These are phyloP conservation scores for Gadopsis marmoratus DNA, from an alignment of 2,797 vertebrate species.

Conservation along the genomic window DNA sequence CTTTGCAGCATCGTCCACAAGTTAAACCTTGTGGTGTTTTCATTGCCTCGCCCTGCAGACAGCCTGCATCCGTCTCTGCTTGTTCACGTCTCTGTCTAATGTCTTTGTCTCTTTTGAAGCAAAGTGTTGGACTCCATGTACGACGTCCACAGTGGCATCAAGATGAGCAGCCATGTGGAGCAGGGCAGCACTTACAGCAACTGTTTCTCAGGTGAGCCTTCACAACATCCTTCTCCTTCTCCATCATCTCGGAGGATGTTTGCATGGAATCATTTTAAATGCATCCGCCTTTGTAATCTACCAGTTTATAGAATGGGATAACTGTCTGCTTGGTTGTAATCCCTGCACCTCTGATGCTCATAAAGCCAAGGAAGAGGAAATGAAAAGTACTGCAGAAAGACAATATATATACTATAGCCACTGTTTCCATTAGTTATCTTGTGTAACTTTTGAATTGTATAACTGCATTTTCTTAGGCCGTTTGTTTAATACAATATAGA, in stretches of 20 bases:
- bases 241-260: not conserved
- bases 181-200: constrained; percentile 93
- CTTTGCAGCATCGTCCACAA: too few species aligned
- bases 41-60: not conserved
- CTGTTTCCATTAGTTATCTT: too few species aligned
- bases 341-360: not conserved
- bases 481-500: not conserved
- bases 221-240: not conserved
- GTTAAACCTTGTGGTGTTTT: not conserved
- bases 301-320: not conserved
- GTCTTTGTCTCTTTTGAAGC: constrained; percentile 70
- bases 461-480: not conserved
- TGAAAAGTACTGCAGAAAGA: too few species aligned
- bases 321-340: not conserved
- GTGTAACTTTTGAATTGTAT: not conserved
- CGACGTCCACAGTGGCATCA: constrained; percentile 89
- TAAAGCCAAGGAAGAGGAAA: not conserved
- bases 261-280: not conserved
- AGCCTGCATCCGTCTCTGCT: not conserved
- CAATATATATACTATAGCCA: too few species aligned
- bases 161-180: constrained; percentile 87
- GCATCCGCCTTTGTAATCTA: not conserved
- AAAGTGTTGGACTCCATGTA: constrained; percentile 93
- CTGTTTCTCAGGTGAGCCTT: constrained; percentile 91
- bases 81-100: not conserved